phyloP scores from a whole-genome alignment of 2,888 invertebrate genomes.

The Conus canariensis region DNA sequence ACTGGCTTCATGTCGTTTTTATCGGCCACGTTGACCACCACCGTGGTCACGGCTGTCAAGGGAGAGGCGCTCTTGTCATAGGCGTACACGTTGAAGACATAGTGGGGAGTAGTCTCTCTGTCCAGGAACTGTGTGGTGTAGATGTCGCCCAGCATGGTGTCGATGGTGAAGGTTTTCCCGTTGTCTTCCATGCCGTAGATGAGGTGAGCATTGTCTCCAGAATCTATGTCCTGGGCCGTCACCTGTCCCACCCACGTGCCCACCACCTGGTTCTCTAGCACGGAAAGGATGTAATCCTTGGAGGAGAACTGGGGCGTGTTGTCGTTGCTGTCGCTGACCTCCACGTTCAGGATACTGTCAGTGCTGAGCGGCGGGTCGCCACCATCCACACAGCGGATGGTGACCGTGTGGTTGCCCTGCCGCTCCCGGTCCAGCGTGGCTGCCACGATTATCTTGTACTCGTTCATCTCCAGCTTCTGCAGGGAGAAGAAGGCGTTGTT shows the following conservation, averaged over 20 bases:
- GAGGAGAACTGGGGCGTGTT: constrained; percentile 50
- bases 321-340: constrained; percentile 54
- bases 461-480: constrained; percentile 45
- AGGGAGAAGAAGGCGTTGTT: constrained; percentile 47
- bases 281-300: constrained; percentile 44
- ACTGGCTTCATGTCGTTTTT: constrained; percentile 50
- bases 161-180: constrained; percentile 47
- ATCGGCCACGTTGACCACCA: constrained; percentile 49
- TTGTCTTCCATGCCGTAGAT: constrained; percentile 48
- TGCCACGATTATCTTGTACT: constrained; percentile 51
- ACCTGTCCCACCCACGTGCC: constrained; percentile 49
- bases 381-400: constrained; percentile 47
- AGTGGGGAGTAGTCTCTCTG: constrained; percentile 45
- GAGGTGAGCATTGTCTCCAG: constrained; percentile 48
- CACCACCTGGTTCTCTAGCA: constrained; percentile 52
- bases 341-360: constrained; percentile 42
- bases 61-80: constrained; percentile 47
- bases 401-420: constrained; percentile 41
- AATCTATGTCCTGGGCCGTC: constrained; percentile 48
- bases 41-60: constrained; percentile 50
- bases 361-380: constrained; percentile 52
- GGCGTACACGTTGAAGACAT: constrained; percentile 49
- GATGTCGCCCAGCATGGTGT: constrained; percentile 51
- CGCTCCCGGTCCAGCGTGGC: constrained; percentile 48
- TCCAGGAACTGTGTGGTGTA: constrained; percentile 49